A percentile compares a stretch with the other conserved stretches of the same genome.
phyloP scores from a whole-genome alignment of 2,113 vertebrate genomes.

The Leptodactylus fuscus region DNA sequence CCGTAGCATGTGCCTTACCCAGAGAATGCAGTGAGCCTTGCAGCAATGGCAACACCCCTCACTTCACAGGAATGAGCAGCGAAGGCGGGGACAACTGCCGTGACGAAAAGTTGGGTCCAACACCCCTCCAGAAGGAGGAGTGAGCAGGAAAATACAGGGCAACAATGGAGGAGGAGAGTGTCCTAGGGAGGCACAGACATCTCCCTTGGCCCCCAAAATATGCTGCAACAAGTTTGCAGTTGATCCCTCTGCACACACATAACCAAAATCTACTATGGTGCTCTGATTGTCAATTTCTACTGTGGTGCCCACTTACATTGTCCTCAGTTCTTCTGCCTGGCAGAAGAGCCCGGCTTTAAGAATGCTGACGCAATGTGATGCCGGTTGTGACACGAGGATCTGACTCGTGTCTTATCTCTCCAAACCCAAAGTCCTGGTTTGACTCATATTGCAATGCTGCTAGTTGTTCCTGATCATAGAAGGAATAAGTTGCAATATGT shows the following conservation, averaged over 20 bases:
- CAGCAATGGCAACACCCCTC: constrained; percentile 77
- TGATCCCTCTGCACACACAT: not conserved
- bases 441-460: constrained; percentile 2
- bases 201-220: not conserved
- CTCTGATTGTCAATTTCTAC: not conserved
- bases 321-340: not conserved
- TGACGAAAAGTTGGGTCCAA: constrained; percentile 82
- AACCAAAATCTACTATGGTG: constrained; percentile 2
- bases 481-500: not conserved
- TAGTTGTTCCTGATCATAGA: not conserved
- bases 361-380: not conserved
- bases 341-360: not conserved
- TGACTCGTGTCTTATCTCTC: not conserved
- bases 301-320: not conserved
- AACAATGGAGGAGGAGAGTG: constrained; percentile 21
- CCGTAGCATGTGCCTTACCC: constrained; percentile 87
- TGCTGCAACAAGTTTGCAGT: not conserved
- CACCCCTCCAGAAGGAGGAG: constrained; percentile 85
- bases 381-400: constrained; percentile 18
- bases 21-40: constrained; percentile 70
- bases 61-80: constrained; percentile 67
- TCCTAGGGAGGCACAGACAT: not conserved
- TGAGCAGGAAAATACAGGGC: constrained; percentile 60
- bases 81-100: constrained; percentile 81
- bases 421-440: not conserved